These are phyloP conservation scores for Galemys pyrenaicus DNA, from an alignment of 2,113 vertebrate genomes.

Conservation along the genomic window DNA sequence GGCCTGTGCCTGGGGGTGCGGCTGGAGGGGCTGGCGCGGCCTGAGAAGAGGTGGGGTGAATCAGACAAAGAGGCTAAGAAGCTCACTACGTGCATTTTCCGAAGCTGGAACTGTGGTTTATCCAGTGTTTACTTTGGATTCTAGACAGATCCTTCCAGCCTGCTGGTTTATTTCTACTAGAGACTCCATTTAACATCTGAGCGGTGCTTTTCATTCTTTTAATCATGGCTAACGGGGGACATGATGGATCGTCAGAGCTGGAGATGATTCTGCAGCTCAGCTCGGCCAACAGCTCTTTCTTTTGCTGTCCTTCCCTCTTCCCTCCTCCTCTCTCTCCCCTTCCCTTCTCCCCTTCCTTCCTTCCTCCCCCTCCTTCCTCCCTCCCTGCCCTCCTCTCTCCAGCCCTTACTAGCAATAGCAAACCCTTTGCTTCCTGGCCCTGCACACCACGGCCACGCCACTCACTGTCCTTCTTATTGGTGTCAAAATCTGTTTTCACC, in stretches of 20 bases:
- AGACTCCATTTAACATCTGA: not conserved
- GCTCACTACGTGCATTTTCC: not conserved
- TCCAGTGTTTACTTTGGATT: not conserved
- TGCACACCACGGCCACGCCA: not conserved
- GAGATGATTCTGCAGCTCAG: not conserved
- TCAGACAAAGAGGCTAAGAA: not conserved
- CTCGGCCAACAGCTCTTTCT: accelerated
- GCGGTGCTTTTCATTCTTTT: not conserved
- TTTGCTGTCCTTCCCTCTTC: no score
- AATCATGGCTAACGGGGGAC: not conserved
- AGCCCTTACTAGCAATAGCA: no score
- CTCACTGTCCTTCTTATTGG: not conserved
- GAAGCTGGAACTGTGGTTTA: not conserved
- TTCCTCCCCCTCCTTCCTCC: no score
- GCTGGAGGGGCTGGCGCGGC: not conserved
- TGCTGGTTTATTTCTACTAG: not conserved
- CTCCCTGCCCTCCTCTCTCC: no score
- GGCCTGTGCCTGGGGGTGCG: not conserved
- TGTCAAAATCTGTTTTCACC: not conserved
- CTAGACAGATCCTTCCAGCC: not conserved
- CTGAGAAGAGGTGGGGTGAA: slow-evolving; percentile 57
- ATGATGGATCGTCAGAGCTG: not conserved
- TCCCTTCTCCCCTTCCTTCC: no score
- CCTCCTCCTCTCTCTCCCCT: not conserved
- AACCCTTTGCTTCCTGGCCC: not conserved